A percentile compares a stretch with the other conserved stretches of the same genome.
Conservation (phyloP, 2,797 vertebrate species). For the Gymnopithys bicolor region DNA sequence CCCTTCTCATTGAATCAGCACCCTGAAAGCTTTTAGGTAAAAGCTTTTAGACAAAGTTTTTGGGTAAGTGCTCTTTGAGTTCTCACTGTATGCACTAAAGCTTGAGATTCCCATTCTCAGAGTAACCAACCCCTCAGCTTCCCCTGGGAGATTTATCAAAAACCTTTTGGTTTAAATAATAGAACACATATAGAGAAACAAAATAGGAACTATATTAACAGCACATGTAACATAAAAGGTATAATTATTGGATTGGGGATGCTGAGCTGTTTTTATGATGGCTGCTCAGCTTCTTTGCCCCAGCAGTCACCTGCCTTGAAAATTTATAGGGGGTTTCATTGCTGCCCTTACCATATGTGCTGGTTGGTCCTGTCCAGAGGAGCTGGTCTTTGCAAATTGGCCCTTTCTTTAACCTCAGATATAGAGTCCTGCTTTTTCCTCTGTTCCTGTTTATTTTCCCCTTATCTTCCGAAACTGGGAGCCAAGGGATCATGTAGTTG, state of each 20-base stretch:
- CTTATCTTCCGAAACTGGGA: not conserved
- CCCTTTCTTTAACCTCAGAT: not conserved
- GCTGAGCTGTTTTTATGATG: not conserved
- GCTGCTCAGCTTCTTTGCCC: not conserved
- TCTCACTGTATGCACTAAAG: not conserved
- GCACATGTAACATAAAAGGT: not conserved
- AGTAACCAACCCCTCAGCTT: not conserved
- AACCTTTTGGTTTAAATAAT: not conserved
- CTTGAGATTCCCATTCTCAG: not conserved
- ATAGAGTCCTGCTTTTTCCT: not conserved
- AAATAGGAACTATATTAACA: not conserved
- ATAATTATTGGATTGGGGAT: not conserved
- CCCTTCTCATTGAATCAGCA: not conserved
- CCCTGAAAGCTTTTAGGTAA: not conserved
- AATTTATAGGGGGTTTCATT: not conserved
- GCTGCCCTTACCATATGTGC: not conserved
- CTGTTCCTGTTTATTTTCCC: not conserved
- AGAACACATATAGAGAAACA: not conserved
- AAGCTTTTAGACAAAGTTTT: not conserved
- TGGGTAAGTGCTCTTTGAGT: not conserved
- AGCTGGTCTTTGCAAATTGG: not conserved
- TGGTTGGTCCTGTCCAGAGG: not conserved
- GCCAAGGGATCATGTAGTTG: not conserved
- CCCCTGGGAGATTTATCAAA: not conserved
- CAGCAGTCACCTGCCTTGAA: not conserved